Evolutionary conservation across 2,797 vertebrate genomes (phyloP).

Genomic region (Taeniopygia guttata): DNA sequence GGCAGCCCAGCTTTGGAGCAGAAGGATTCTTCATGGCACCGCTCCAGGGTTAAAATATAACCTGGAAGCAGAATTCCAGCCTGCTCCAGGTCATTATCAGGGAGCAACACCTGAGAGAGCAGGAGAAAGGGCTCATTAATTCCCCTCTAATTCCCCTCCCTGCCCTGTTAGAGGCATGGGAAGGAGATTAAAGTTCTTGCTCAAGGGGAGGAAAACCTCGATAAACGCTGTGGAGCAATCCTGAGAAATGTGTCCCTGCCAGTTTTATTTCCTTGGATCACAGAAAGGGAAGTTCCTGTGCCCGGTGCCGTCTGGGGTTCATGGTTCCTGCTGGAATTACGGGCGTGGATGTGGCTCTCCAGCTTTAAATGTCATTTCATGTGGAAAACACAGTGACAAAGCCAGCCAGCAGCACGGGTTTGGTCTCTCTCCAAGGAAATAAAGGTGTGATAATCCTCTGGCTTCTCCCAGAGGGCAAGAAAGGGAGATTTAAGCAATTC

Average conservation of each 20-base stretch:
- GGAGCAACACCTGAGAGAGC: neutral
- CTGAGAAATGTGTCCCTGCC: neutral
- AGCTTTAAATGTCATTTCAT: rapidly evolving
- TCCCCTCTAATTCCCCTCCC: neutral
- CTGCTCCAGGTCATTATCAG: neutral
- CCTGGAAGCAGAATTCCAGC: neutral
- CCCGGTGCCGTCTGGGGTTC: neutral
- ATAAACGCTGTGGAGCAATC: neutral
- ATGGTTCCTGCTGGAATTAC: rapidly evolving
- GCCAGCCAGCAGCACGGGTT: rapidly evolving
- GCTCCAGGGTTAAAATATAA: neutral
- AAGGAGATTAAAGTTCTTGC: neutral
- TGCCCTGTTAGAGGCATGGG: neutral
- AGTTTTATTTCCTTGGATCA: neutral
- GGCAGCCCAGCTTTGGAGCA: neutral
- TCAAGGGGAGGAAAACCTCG: neutral
- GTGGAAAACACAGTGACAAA: rapidly evolving
- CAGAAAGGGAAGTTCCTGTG: neutral
- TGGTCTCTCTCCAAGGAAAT: neutral
- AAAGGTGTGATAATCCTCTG: rapidly evolving
- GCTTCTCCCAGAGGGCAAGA: neutral
- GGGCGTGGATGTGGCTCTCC: rapidly evolving
- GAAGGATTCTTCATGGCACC: rapidly evolving
- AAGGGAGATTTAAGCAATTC: neutral
- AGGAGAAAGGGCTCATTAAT: neutral